A percentile compares a stretch with the other conserved stretches of the same genome.
These are phyloP conservation scores for Geococcyx californianus DNA, from an alignment of 2,113 vertebrate genomes.

Conservation along the genomic window DNA sequence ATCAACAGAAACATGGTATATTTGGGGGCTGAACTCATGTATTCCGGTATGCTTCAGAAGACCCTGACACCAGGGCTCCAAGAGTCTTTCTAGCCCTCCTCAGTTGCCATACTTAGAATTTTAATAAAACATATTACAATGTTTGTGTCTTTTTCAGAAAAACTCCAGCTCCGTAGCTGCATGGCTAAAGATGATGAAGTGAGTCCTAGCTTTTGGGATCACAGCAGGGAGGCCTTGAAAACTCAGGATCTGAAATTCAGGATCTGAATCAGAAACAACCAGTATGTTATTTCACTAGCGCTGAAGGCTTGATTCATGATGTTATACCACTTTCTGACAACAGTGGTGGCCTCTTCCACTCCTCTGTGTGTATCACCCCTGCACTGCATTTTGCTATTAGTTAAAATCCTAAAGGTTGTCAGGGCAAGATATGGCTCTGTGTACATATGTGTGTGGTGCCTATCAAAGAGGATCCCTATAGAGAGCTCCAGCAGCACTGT, in stretches of 20 bases:
- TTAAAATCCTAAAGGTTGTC: not conserved
- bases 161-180: accelerated
- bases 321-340: not conserved
- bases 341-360: not conserved
- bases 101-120: not conserved
- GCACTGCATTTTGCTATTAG: not conserved
- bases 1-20: not conserved
- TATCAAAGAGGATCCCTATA: not conserved
- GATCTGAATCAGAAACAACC: not conserved
- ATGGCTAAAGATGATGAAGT: not conserved
- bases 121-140: not conserved
- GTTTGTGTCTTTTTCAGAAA: not conserved
- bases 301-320: not conserved
- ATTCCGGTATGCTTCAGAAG: not conserved
- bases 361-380: not conserved
- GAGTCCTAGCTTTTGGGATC: not conserved
- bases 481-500: not conserved
- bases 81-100: not conserved
- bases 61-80: not conserved
- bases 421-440: not conserved
- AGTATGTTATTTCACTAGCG: not conserved
- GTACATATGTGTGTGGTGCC: not conserved
- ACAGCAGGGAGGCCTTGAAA: not conserved
- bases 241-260: not conserved
- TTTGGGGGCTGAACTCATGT: not conserved